Evolutionary conservation across 2,888 invertebrate species (phyloP), one percentile per base, ranked within the genome.

Genomic region (Calliopum simillimum): DNA sequence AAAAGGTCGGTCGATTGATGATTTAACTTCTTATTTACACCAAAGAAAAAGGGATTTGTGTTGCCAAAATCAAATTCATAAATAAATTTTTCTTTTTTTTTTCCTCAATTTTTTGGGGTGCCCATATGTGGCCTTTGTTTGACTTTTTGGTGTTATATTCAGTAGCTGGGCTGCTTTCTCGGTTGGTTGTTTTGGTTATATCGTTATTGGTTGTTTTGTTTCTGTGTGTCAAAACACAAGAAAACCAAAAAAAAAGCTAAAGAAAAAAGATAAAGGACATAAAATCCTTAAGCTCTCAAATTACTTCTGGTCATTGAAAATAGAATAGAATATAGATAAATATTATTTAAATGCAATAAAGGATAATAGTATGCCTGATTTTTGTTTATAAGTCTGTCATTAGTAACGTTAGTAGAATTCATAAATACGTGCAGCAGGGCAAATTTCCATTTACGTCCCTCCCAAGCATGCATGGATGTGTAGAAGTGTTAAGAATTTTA

Each of bases 1-100:
- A 55, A 70, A 21, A 44, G 66, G 65, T 59, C 62, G 44, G 47
- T 62, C 65, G 62, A 70, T 66, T 53, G 62, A 44, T 53, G 51
- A 70, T 66, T 66, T 53, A 59, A 43, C 46, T 66, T 53, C 41
- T 66, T 70, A 61, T 70, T 70, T 70, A 66, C 66, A 66, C 70
- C 66, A 61, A 25, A 14, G 47, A 23, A 46, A 47, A 25, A 59
- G 58, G 65, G 49, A 69, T 63, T 69, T 56, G 49, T 19, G 47
- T 61, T 46, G 66, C 61, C 70, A 70, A 67, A 70, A 66, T 70
- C 55, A 66, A 70, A 70, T 66, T 70, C 61, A 67, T 67, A 70
- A 62, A 70, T 70, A 70, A 53, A 66, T 66, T 51, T 68, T 33
- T 33, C 33, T 33, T 6, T n/a, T n/a, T n/a, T n/a, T n/a, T n/a